Evolutionary conservation across 2,113 vertebrate genomes (phyloP).

Genomic region (Erythrocercus mccallii): DNA sequence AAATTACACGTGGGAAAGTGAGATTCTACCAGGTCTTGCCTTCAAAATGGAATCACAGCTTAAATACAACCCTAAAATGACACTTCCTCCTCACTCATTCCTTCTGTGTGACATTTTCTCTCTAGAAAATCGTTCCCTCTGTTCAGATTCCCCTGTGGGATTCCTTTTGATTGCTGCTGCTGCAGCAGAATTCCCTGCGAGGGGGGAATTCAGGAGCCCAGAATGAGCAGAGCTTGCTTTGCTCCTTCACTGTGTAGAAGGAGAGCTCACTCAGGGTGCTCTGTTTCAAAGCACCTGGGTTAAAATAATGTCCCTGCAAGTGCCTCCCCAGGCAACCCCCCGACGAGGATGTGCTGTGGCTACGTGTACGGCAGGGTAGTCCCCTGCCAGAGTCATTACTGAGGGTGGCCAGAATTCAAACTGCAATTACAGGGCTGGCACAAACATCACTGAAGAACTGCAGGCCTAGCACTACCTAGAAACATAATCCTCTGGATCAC

Average conservation of each 20-base stretch:
- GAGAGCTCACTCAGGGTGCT: background rate
- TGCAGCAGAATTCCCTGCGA: background rate
- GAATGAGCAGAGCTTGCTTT: background rate
- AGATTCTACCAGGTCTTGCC: background rate
- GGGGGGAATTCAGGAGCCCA: background rate
- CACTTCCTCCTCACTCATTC: background rate
- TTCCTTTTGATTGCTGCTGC: background rate
- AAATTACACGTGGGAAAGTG: background rate
- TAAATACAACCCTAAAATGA: background rate
- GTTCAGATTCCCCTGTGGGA: background rate
- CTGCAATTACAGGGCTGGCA: background rate
- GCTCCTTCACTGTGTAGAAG: accelerated
- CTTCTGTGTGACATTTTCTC: background rate
- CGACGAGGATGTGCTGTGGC: background rate
- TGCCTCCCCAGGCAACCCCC: background rate
- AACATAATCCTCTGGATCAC: background rate
- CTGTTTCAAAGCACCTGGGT: accelerated
- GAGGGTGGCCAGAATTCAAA: background rate
- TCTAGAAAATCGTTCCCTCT: background rate
- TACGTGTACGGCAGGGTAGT: accelerated
- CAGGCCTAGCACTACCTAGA: background rate
- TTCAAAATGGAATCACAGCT: background rate
- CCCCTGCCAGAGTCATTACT: background rate
- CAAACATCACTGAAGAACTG: background rate
- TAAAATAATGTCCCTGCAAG: background rate